Conservation (phyloP, 1,140 invertebrate genomes). For the Drosophila kikkawai region DNA sequence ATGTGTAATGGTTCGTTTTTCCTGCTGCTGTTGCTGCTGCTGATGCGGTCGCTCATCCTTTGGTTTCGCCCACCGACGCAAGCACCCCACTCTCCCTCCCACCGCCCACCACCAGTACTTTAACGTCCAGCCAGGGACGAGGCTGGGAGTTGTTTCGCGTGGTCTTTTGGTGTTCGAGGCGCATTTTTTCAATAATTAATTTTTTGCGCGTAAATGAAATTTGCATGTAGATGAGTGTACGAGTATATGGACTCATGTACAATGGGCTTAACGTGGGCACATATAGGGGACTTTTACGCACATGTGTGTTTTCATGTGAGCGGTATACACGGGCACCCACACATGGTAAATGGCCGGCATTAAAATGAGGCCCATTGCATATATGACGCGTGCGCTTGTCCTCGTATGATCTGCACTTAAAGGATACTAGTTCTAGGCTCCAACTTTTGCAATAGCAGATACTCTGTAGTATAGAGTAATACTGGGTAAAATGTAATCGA, state of each 20-base stretch:
- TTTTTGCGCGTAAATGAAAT: conserved; percentile 83
- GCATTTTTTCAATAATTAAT: conserved; percentile 83
- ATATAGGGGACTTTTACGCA: not conserved
- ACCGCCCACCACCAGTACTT: conserved; percentile 3
- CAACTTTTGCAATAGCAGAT: not conserved
- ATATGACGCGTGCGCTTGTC: conserved; percentile 49
- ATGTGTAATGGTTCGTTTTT: conserved; percentile 71
- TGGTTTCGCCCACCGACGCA: conserved; percentile 70
- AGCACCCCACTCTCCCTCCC: conserved; percentile 10
- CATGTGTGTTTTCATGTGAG: not conserved
- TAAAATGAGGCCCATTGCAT: conserved; percentile 47
- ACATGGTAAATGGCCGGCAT: conserved; percentile 12
- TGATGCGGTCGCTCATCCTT: conserved; percentile 55
- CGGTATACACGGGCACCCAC: not conserved
- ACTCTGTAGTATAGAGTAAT: not conserved
- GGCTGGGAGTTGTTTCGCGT: conserved; percentile 15
- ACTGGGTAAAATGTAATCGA: not conserved
- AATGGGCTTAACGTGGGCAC: not conserved
- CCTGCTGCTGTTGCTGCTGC: conserved; percentile 5
- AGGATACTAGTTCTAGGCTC: not conserved
- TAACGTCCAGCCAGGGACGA: conserved; percentile 10
- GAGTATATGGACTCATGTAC: conserved; percentile 11
- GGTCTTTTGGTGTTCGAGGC: conserved; percentile 46
- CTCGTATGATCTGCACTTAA: conserved; percentile 5
- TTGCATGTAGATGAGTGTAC: conserved; percentile 69